Conservation (phyloP, 2,888 invertebrate genomes). For the Lomographa bimaculata region DNA sequence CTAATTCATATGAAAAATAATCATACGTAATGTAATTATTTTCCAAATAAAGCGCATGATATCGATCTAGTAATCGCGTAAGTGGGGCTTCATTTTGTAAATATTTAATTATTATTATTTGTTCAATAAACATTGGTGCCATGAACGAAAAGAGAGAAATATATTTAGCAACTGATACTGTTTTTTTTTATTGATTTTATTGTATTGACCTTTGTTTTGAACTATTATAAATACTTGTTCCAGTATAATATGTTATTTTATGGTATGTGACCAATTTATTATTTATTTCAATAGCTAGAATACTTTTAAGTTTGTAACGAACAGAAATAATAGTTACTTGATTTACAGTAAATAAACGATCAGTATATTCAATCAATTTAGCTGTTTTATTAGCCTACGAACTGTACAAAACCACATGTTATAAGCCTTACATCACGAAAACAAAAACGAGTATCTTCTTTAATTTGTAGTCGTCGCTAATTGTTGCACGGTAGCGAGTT, state of each 20-base stretch:
- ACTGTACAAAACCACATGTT: no score
- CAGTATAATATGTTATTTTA: conserved; percentile 6
- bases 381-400: conserved; percentile 15
- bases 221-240: conserved; percentile 6
- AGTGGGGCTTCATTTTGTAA: conserved; percentile 18
- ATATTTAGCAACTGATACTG: conserved; percentile 1
- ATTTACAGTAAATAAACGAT: conserved; percentile 38
- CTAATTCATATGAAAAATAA: no score
- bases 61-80: no score
- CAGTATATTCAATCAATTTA: conserved; percentile 17
- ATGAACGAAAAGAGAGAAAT: conserved; percentile 18
- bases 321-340: conserved; percentile 28
- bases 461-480: no score
- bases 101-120: conserved; percentile 14
- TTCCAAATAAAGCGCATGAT: no score
- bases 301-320: conserved; percentile 28
- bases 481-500: no score
- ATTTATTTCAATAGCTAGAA: conserved; percentile 18
- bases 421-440: no score
- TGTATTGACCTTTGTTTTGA: conserved; percentile 5
- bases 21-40: no score
- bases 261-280: no score
- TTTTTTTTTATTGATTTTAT: conserved; percentile 7
- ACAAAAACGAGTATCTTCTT: no score
- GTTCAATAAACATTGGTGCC: conserved; percentile 28